Evolutionary conservation across 1,140 invertebrate genomes (phyloP).

Genomic region (Nixonia krombeini): DNA sequence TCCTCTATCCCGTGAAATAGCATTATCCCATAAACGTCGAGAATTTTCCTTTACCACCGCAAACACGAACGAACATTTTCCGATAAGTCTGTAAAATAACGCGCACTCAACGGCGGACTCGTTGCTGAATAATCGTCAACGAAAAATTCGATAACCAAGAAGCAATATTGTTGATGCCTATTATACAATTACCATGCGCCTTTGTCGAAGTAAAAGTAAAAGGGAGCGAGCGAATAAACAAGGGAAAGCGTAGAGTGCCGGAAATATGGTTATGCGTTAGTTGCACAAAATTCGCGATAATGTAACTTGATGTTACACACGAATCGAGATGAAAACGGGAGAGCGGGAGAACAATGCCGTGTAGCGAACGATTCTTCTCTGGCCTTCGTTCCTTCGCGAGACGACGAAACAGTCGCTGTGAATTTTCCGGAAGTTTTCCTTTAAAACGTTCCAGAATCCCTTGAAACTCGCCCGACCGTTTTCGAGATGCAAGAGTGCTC

Average conservation of each 20-base stretch:
- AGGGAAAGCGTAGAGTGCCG: constrained; percentile 4
- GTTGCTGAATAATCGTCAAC: constrained; percentile 11
- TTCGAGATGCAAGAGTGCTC: neutral
- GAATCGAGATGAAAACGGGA: neutral
- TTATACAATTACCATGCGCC: constrained; percentile 55
- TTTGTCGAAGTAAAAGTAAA: constrained; percentile 44
- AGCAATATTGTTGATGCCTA: constrained; percentile 70
- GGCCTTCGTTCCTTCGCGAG: constrained; percentile 16
- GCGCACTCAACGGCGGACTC: constrained; percentile 1
- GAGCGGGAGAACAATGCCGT: neutral
- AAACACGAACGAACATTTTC: too few relatives aligned
- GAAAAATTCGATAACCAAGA: constrained; percentile 60
- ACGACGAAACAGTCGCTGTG: neutral
- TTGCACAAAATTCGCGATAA: constrained; percentile 1
- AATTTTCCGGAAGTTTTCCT: neutral
- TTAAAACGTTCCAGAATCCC: neutral
- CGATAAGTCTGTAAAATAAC: neutral
- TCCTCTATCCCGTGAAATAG: too few relatives aligned
- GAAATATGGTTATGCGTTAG: constrained; percentile 17
- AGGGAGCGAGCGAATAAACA: constrained; percentile 22
- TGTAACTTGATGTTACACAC: neutral
- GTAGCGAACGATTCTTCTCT: constrained; percentile 9
- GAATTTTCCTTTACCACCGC: too few relatives aligned
- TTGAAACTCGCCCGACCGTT: too few relatives aligned
- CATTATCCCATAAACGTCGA: too few relatives aligned